phyloP scores from a whole-genome alignment of 1,140 invertebrate genomes.

The Atta colombica region DNA sequence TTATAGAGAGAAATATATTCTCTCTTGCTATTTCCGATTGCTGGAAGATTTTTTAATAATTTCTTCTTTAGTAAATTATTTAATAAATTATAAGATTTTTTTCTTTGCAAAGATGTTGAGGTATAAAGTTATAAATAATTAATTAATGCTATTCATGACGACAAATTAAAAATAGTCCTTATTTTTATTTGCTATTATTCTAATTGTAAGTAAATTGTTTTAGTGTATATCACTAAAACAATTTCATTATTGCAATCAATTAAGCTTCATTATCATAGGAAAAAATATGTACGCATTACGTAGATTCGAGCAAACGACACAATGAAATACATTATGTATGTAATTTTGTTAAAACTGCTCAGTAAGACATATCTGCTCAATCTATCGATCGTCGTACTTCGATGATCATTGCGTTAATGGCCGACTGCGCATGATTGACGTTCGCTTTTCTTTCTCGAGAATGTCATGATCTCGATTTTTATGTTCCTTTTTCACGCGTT shows the following conservation, averaged over 20 bases:
- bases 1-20: not conserved
- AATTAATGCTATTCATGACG: not conserved
- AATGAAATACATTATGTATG: not conserved
- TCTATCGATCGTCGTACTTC: conserved; percentile 57
- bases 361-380: conserved; percentile 8
- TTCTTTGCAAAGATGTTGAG: not conserved
- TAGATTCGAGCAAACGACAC: no score
- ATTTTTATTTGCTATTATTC: not conserved
- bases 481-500: conserved; percentile 32
- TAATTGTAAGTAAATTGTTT: not conserved
- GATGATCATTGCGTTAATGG: conserved; percentile 70
- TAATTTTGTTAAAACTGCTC: conserved; percentile 33
- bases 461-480: conserved; percentile 60
- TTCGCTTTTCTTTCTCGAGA: conserved; percentile 77
- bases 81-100: not conserved
- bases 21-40: not conserved
- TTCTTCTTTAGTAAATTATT: not conserved
- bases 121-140: not conserved
- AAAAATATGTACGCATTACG: conserved; percentile 4
- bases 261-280: not conserved
- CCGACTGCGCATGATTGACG: conserved; percentile 76
- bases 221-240: not conserved
- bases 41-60: not conserved
- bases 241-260: conserved; percentile 6
- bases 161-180: conserved; percentile 2